Evolutionary conservation across 1,140 invertebrate species (phyloP).

Genomic region (Sinonovacula constricta): DNA sequence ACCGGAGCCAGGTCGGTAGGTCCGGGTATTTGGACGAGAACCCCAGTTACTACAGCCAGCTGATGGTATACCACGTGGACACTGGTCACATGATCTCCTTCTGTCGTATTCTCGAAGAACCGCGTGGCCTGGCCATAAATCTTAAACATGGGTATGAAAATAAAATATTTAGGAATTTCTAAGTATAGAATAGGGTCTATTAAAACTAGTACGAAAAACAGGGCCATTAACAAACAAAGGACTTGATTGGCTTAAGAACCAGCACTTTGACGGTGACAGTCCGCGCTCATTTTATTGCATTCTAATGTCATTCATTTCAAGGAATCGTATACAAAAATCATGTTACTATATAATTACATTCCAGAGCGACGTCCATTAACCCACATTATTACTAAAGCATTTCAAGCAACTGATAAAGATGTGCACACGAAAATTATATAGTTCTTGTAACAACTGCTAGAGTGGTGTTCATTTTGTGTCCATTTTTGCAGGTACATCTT

Average conservation of each 20-base stretch:
- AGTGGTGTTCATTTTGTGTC: background rate
- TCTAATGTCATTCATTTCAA: no score
- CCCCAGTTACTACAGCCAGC: background rate
- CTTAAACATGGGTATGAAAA: conserved; percentile 21
- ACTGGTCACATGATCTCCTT: background rate
- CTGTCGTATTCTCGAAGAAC: background rate
- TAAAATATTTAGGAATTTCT: no score
- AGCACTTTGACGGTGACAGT: no score
- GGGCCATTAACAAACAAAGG: no score
- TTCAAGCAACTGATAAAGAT: background rate
- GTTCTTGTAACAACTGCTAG: background rate
- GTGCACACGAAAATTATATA: background rate
- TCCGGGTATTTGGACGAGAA: background rate
- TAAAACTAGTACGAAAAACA: no score
- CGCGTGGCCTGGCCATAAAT: conserved; percentile 1
- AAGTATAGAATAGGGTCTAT: no score
- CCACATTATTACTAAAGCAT: background rate
- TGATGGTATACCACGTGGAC: conserved; percentile 18
- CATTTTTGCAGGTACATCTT: conserved; percentile 23
- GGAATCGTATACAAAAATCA: no score
- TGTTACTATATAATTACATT: no score
- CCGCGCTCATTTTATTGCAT: no score
- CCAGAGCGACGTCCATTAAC: background rate
- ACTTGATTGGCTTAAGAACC: no score
- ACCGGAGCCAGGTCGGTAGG: background rate